Percentiles rank a stretch among this genome's conserved stretches.
Conservation (phyloP, 1,140 invertebrate species). For the Odontomachus brunneus region DNA sequence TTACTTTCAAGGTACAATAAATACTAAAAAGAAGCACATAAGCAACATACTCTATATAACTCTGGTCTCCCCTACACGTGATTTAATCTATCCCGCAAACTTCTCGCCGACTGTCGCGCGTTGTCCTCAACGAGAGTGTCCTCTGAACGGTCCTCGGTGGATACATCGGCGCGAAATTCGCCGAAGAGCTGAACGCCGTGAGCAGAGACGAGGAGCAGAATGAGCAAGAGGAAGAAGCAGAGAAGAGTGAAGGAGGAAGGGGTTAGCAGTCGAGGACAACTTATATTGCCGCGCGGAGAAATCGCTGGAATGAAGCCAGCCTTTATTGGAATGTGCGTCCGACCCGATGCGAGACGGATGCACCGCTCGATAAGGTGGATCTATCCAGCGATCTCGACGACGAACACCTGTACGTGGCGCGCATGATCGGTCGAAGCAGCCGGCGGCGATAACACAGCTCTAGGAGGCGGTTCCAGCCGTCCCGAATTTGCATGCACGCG, state of each 20-base stretch:
- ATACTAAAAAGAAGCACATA: too few relatives aligned
- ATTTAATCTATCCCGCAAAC: background rate
- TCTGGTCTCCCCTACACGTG: too few relatives aligned
- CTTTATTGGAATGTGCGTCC: constrained; percentile 49
- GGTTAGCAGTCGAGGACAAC: background rate
- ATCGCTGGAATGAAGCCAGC: constrained; percentile 53
- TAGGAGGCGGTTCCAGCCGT: background rate
- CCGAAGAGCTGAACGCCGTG: too few relatives aligned
- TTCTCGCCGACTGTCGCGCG: too few relatives aligned
- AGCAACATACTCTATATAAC: too few relatives aligned
- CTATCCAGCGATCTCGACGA: constrained; percentile 13
- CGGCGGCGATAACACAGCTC: background rate
- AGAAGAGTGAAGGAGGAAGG: background rate
- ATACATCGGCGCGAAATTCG: too few relatives aligned
- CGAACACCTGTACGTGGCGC: constrained; percentile 29
- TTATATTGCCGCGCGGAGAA: constrained; percentile 44
- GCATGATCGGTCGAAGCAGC: constrained; percentile 30
- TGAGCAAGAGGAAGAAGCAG: background rate
- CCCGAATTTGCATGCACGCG: constrained; percentile 42
- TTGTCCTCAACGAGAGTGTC: too few relatives aligned
- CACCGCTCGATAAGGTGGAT: constrained; percentile 36
- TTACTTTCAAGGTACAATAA: too few relatives aligned
- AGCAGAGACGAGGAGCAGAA: constrained; percentile 1
- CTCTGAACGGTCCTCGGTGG: too few relatives aligned
- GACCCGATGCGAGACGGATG: constrained; percentile 36